Conservation (phyloP, 92 coral and sea anemone genomes). For the Heteractis magnifica region DNA sequence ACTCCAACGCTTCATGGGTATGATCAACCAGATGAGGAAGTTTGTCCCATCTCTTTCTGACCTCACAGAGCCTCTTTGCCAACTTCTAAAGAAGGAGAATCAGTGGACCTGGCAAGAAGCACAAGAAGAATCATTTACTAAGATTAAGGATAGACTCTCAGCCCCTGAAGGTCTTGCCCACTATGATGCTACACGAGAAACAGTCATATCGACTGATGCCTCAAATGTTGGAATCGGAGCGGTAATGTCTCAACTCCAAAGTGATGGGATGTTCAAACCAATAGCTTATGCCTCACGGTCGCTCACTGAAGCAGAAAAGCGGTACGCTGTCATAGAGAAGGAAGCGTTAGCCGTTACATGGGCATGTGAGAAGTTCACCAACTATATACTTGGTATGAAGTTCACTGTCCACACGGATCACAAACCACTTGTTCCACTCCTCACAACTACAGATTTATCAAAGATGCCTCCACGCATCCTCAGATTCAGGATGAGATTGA, state of each 20-base stretch:
- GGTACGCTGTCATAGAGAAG: constrained; percentile 36
- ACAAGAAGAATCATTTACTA: constrained; percentile 27
- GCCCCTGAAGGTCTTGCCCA: constrained; percentile 37
- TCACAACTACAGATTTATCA: constrained; percentile 15
- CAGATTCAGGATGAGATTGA: constrained; percentile 17
- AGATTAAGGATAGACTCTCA: constrained; percentile 19
- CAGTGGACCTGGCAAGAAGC: constrained; percentile 38
- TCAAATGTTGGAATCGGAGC: constrained; percentile 31
- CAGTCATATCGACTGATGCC: constrained; percentile 32
- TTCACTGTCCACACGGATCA: constrained; percentile 33
- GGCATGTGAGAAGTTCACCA: constrained; percentile 33
- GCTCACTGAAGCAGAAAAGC: constrained; percentile 22
- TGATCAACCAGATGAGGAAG: constrained; percentile 34
- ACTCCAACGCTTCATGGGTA: constrained; percentile 28
- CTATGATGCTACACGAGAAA: constrained; percentile 19
- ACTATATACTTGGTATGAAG: constrained; percentile 25
- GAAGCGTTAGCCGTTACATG: constrained; percentile 33
- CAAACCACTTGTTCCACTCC: constrained; percentile 38
- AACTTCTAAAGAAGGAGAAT: constrained; percentile 31
- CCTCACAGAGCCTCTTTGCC: constrained; percentile 41
- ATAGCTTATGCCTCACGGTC: constrained; percentile 25
- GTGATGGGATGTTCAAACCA: constrained; percentile 24
- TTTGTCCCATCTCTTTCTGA: constrained; percentile 32
- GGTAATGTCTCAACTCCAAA: constrained; percentile 40
- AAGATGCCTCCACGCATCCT: constrained; percentile 34